Conservation (phyloP, 2,113 vertebrate species). For the Aleadryas rufinucha region DNA sequence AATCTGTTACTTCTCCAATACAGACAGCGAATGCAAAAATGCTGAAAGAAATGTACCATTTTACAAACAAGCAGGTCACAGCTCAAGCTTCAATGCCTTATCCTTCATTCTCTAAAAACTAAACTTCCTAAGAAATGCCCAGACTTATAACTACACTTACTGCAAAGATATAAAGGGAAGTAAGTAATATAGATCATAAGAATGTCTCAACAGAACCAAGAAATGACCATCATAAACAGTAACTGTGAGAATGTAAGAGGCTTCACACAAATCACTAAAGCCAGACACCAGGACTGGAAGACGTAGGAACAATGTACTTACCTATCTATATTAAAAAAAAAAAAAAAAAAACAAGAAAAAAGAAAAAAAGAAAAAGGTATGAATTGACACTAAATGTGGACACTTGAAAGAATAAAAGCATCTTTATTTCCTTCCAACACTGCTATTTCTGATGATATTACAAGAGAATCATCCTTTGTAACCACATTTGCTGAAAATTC, state of each 20-base stretch:
- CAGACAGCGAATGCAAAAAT: background rate
- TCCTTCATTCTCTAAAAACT: background rate
- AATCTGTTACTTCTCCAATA: background rate
- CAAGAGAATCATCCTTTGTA: background rate
- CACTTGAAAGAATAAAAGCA: background rate
- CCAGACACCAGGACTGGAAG: background rate
- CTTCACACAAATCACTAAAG: background rate
- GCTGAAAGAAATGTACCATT: background rate
- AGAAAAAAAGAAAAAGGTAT: accelerated
- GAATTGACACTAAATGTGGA: background rate
- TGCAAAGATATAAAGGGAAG: background rate
- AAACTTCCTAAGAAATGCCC: background rate
- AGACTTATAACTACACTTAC: background rate
- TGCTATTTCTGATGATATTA: background rate
- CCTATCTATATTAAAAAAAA: too few species aligned
- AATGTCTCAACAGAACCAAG: background rate
- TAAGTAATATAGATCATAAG: background rate
- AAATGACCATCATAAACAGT: background rate
- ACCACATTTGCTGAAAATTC: background rate
- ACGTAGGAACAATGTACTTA: background rate
- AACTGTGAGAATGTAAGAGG: background rate
- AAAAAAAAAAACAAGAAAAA: too few species aligned
- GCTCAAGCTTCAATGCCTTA: background rate
- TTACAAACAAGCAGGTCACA: accelerated
- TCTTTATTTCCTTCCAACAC: background rate